Conservation (phyloP, 2,113 vertebrate genomes). For the Notiomystis cincta region DNA sequence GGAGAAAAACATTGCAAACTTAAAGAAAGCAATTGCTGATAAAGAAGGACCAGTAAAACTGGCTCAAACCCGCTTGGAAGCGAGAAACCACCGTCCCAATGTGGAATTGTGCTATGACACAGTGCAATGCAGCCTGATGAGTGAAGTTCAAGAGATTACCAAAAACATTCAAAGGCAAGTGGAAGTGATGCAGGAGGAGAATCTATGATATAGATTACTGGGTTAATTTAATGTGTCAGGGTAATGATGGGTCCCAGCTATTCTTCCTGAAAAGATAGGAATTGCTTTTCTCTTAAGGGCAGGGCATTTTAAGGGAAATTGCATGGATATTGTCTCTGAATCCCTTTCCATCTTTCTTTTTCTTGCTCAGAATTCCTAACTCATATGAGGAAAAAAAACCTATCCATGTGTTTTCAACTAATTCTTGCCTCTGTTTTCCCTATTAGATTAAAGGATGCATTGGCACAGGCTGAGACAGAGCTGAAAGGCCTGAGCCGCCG, state of each 20-base stretch:
- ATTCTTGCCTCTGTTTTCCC: not conserved
- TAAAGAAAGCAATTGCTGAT: slow-evolving; percentile 77
- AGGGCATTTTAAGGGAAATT: not conserved
- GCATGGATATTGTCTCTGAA: not conserved
- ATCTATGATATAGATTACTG: not conserved
- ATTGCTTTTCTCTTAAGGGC: not conserved
- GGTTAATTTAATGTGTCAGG: not conserved
- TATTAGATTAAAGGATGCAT: slow-evolving; percentile 74
- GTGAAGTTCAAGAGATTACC: slow-evolving; percentile 80
- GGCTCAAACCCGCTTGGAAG: slow-evolving; percentile 77
- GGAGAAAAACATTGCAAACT: slow-evolving; percentile 77
- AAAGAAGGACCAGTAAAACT: slow-evolving; percentile 77
- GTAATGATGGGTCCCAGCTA: not conserved
- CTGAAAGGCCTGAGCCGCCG: slow-evolving; percentile 74
- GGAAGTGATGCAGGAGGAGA: not conserved
- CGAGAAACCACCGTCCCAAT: slow-evolving; percentile 76
- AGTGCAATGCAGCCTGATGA: slow-evolving; percentile 75
- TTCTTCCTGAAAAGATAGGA: not conserved
- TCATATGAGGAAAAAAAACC: not conserved
- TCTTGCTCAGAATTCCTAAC: not conserved
- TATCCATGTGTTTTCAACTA: not conserved
- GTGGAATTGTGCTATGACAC: slow-evolving; percentile 83
- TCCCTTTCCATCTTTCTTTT: not conserved
- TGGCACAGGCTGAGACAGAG: slow-evolving; percentile 72
- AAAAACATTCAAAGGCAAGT: slow-evolving; percentile 77